Percentiles rank a stretch among this genome's conserved stretches.
phyloP scores from a whole-genome alignment of 1,140 invertebrate genomes.

The Drosophila ananassae region DNA sequence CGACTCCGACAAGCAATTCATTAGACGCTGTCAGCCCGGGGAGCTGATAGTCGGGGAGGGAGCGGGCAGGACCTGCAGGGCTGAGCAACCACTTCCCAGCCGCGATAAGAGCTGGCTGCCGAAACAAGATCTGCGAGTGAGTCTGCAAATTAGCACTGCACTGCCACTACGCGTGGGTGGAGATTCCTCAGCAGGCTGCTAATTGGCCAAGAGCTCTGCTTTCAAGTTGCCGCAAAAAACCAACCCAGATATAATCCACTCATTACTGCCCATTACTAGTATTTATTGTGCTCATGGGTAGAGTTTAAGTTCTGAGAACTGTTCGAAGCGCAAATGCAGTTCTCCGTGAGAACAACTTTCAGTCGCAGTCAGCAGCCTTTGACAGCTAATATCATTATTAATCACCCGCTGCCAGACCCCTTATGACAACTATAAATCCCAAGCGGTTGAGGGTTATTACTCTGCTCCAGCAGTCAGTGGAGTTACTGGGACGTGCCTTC shows the following conservation, averaged over 20 bases:
- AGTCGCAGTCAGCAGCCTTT: background rate
- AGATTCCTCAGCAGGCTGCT: slow-evolving; percentile 15
- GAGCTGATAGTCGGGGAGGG: no score
- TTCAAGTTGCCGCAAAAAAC: slow-evolving; percentile 9
- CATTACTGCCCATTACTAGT: background rate
- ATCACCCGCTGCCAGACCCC: slow-evolving; percentile 19
- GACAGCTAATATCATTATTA: slow-evolving; percentile 37
- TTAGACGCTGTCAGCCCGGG: slow-evolving; percentile 33
- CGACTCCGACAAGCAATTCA: slow-evolving; percentile 29
- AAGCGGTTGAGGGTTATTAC: slow-evolving; percentile 6
- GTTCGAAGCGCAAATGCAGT: slow-evolving; percentile 18
- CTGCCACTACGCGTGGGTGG: slow-evolving; percentile 4
- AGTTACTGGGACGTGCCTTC: no score
- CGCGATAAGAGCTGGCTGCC: background rate
- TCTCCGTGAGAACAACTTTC: slow-evolving; percentile 26
- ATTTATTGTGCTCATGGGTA: background rate
- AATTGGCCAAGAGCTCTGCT: slow-evolving; percentile 7
- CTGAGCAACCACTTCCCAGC: background rate
- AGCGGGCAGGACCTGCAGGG: no score
- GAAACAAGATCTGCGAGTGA: slow-evolving; percentile 8
- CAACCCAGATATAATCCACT: background rate
- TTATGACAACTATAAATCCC: slow-evolving; percentile 4
- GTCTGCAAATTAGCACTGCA: slow-evolving; percentile 19
- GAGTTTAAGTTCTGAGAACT: no score
- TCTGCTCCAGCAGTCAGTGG: background rate